A percentile compares a stretch with the other conserved stretches of the same genome.
Evolutionary conservation across 2,888 invertebrate genomes (phyloP).

Genomic region (Tanytarsus gracilentus): DNA sequence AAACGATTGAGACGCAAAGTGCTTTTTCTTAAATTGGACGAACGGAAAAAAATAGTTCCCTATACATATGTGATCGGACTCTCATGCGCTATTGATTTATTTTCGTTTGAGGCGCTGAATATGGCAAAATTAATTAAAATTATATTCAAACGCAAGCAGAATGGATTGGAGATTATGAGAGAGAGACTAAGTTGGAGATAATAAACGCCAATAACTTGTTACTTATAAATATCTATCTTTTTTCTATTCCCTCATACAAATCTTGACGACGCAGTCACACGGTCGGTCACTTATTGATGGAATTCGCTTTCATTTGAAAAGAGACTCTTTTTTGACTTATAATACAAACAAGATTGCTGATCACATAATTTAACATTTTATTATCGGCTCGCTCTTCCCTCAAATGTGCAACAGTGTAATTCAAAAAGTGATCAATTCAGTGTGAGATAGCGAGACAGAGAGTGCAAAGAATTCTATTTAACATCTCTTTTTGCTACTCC

Average conservation of each 20-base stretch:
- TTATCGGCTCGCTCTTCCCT: not conserved
- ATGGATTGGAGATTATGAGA: not conserved
- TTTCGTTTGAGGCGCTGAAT: conserved; percentile 22
- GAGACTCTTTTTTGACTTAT: not conserved
- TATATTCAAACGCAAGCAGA: not conserved
- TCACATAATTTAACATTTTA: conserved; percentile 26
- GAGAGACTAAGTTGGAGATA: conserved; percentile 9
- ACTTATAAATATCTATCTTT: conserved; percentile 1
- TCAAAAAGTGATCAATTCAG: not conserved
- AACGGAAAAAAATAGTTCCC: no score
- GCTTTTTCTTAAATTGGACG: not conserved
- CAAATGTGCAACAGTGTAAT: not conserved
- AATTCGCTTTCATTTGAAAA: not conserved
- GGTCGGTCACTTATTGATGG: not conserved
- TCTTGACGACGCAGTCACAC: not conserved
- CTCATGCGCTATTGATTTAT: not conserved
- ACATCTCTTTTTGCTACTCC: conserved; percentile 10
- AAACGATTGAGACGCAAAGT: not conserved
- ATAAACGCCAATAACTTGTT: conserved; percentile 20
- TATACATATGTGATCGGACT: not conserved
- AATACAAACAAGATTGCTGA: not conserved
- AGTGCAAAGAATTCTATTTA: not conserved
- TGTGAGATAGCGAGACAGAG: not conserved
- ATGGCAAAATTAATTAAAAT: conserved; percentile 19
- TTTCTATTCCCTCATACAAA: not conserved